These are phyloP conservation scores for Pyralis farinalis DNA, from an alignment of 2,888 invertebrate species.

Conservation along the genomic window DNA sequence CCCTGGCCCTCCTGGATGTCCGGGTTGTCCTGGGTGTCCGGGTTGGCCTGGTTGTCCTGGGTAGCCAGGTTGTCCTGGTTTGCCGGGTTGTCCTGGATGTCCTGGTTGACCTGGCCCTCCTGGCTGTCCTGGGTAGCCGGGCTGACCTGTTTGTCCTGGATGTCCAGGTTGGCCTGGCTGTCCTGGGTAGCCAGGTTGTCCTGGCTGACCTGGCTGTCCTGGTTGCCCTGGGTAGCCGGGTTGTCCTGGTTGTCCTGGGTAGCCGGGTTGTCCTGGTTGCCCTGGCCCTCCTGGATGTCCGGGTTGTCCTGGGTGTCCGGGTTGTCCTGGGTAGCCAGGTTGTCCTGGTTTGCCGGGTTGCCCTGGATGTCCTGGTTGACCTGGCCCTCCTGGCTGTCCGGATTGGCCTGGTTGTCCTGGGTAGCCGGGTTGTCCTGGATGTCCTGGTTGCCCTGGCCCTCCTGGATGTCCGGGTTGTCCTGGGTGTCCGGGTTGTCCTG, in stretches of 20 bases:
- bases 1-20: conserved; percentile 14
- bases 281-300: conserved; percentile 36
- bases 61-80: conserved; percentile 42
- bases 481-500: conserved; percentile 13
- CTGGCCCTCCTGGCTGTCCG: conserved; percentile 22
- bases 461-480: conserved; percentile 22
- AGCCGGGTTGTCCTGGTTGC: conserved; percentile 53
- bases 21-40: conserved; percentile 30
- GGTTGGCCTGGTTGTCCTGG: conserved; percentile 34
- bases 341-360: conserved; percentile 36
- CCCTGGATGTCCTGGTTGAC: conserved; percentile 22
- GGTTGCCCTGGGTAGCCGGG: conserved; percentile 21
- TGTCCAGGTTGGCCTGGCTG: conserved; percentile 27
- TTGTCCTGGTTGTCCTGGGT: conserved; percentile 44
- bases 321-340: conserved; percentile 18
- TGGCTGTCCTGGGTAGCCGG: conserved; percentile 23
- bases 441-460: conserved; percentile 17
- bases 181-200: conserved; percentile 24
- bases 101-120: conserved; percentile 20
- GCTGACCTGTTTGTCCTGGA: conserved; percentile 24
- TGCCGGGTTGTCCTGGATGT: conserved; percentile 18
- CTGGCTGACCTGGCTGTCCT: conserved; percentile 23
- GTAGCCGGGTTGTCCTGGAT: conserved; percentile 14
- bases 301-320: conserved; percentile 21
- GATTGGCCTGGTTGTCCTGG: conserved; percentile 19